phyloP scores from a whole-genome alignment of 2,888 invertebrate genomes.

The Lathronympha strigana region DNA sequence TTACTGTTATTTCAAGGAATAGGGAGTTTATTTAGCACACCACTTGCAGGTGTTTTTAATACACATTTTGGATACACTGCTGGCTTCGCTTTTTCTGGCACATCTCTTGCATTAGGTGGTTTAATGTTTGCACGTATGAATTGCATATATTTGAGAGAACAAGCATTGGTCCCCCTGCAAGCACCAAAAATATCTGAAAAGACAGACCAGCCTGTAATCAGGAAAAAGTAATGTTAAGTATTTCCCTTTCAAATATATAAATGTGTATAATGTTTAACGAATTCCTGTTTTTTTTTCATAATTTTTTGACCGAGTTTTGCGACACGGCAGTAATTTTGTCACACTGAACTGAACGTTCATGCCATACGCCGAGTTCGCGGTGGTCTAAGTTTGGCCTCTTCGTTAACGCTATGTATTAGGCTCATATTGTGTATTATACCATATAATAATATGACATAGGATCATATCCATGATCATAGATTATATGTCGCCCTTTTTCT shows the following conservation, averaged over 20 bases:
- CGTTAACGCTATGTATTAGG: too few species aligned
- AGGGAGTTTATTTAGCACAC: conserved; percentile 71
- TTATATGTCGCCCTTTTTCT: too few species aligned
- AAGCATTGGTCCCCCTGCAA: not conserved
- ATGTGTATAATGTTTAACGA: not conserved
- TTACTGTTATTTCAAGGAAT: conserved; percentile 72
- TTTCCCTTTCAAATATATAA: not conserved
- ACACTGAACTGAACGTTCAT: too few species aligned
- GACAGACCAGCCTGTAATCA: conserved; percentile 1
- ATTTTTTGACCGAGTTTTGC: not conserved
- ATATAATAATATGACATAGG: too few species aligned
- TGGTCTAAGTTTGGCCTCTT: too few species aligned
- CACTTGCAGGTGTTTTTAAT: conserved; percentile 65
- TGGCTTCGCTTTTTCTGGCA: conserved; percentile 67
- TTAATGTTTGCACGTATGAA: conserved; percentile 58
- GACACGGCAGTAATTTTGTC: too few species aligned
- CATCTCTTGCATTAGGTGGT: conserved; percentile 62
- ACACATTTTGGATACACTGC: conserved; percentile 58
- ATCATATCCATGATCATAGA: too few species aligned
- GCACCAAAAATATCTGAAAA: not conserved
- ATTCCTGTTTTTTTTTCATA: not conserved
- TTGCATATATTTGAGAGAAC: conserved; percentile 51
- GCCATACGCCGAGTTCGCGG: too few species aligned
- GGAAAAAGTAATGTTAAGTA: conserved; percentile 14
- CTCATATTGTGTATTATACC: too few species aligned